phyloP scores from a whole-genome alignment of 1,140 invertebrate genomes.

The Asbolus verrucosus region DNA sequence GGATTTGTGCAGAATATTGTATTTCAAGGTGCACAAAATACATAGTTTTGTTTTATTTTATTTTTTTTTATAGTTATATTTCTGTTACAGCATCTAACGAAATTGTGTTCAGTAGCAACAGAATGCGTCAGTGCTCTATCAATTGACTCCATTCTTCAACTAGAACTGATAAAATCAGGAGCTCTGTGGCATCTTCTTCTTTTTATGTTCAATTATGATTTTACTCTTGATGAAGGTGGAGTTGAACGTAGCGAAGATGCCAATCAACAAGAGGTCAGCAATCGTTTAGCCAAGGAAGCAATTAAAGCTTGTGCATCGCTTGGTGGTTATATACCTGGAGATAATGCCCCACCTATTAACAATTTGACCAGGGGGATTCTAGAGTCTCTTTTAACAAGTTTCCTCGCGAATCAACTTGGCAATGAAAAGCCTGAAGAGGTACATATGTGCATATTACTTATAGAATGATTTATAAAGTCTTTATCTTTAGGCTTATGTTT shows the following conservation, averaged over 20 bases:
- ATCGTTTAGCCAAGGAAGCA: slow-evolving; percentile 89
- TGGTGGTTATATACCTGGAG: slow-evolving; percentile 77
- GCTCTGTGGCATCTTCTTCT: slow-evolving; percentile 93
- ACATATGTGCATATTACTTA: too few species aligned
- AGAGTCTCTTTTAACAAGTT: slow-evolving; percentile 89
- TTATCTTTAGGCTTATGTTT: slow-evolving; percentile 2
- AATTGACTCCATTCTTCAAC: slow-evolving; percentile 87
- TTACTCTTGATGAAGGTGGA: slow-evolving; percentile 96
- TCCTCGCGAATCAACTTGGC: slow-evolving; percentile 82
- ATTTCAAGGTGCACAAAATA: slow-evolving; percentile 87
- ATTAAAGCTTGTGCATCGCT: slow-evolving; percentile 86
- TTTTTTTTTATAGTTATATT: neutral
- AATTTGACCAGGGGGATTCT: slow-evolving; percentile 78
- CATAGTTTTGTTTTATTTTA: slow-evolving; percentile 15
- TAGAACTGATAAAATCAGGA: slow-evolving; percentile 90
- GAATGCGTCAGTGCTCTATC: slow-evolving; percentile 88
- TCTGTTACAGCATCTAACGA: slow-evolving; percentile 77
- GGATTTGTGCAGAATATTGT: slow-evolving; percentile 90
- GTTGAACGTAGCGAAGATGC: slow-evolving; percentile 86
- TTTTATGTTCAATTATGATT: slow-evolving; percentile 96
- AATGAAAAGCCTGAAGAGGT: slow-evolving; percentile 80
- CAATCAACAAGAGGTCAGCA: slow-evolving; percentile 89
- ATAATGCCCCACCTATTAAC: slow-evolving; percentile 74
- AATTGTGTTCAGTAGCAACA: slow-evolving; percentile 83
- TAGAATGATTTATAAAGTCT: neutral